These are phyloP conservation scores for Laticauda colubrina DNA, from an alignment of 2,113 vertebrate species.

Conservation along the genomic window DNA sequence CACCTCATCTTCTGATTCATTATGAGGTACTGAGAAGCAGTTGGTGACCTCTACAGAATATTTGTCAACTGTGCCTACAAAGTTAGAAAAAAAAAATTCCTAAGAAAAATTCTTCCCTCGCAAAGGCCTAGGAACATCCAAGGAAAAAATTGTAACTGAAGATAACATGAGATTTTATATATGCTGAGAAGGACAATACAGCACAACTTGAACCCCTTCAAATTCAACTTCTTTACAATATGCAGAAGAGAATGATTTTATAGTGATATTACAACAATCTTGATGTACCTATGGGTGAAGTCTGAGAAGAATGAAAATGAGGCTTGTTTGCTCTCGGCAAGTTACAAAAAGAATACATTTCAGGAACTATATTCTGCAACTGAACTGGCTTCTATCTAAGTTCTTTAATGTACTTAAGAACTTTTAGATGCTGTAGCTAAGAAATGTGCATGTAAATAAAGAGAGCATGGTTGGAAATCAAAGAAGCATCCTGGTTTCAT, in stretches of 20 bases:
- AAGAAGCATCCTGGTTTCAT: neutral
- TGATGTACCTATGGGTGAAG: neutral
- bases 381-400: neutral
- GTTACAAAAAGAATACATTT: neutral
- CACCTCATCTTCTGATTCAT: constrained; percentile 98
- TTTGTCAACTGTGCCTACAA: constrained; percentile 88
- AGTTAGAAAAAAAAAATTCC: neutral
- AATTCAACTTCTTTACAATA: neutral
- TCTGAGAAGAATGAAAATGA: neutral
- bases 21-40: constrained; percentile 98
- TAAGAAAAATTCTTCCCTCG: neutral
- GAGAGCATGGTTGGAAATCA: neutral
- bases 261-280: neutral
- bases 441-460: neutral
- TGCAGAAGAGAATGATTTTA: neutral
- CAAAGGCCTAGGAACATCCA: neutral
- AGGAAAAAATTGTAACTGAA: neutral
- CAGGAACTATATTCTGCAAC: neutral
- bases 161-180: neutral
- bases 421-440: neutral
- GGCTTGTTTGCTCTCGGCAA: neutral
- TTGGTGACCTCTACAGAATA: constrained; percentile 97
- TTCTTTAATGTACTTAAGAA: neutral
- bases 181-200: neutral
- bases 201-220: neutral